Evolutionary conservation across 2,113 vertebrate species (phyloP), one percentile per base, ranked within the genome.

Genomic region (Pogona vitticeps): DNA sequence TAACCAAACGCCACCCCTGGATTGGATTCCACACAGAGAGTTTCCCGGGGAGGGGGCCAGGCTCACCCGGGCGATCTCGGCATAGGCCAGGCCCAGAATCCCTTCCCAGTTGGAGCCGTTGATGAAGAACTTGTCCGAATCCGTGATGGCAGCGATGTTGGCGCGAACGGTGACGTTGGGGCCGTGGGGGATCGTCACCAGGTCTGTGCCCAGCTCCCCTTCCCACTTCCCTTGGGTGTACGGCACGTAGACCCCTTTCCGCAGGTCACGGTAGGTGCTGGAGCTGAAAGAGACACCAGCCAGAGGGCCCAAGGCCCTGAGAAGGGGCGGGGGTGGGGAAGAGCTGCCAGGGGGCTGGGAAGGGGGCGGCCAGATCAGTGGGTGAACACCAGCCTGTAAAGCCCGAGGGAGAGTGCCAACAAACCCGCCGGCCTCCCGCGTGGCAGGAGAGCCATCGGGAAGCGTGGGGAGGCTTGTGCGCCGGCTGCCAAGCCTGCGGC

Each of bases 211-310:
- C 93, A 99, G 96, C 52, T 99, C 98, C 3, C 99, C 99, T 92
- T 99, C 98, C 99, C 99, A 99, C 94, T 99, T 98, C 79, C 99
- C 99, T 96, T 99, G 99, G 3, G 98, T 99, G 95, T 99, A 99
- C 17, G 98, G 98, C 85, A 99, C 99, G 0, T 99, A 99, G 40
- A 99, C 99, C 0, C 98, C 98, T 89, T 97, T 97, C 12, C 98
- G 97, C 90, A 99, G 95, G 95, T 99, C 98, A 0, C 96, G 97
- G 93, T 99, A 99, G 1, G 98, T 99, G 83, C 96, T 97, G 90
- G 98, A 99, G 85, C 99, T 99, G 95, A 80, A 89, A 31, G 8
- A 38, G 71, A 81, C 3, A 46, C 3, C 3, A 18, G 85, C 3
- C 26, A 17, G 59, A 38, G 6, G 58, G 10, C 12, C 6, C 8